Evolutionary conservation across 2,888 invertebrate species (phyloP), one percentile per base, ranked within the genome.

Genomic region (Leptothorax acervorum): DNA sequence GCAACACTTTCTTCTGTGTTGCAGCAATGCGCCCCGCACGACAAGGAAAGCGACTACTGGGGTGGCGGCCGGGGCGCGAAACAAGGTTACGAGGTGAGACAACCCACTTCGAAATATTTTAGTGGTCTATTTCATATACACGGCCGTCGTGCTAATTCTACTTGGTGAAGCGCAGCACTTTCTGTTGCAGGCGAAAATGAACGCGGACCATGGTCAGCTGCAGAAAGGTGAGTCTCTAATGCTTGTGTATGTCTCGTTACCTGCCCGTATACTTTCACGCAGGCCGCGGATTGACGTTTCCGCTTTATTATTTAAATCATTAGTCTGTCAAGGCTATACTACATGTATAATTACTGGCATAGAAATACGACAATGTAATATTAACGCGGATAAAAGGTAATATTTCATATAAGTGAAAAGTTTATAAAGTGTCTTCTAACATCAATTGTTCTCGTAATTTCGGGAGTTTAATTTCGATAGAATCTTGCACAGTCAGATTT

Each of bases 151-250:
- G 89, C 90, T 87, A 86, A 92, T 94, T 93, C 93, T 93, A 94
- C 92, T 93, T 94, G 90, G 92, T 95, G 92, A 94, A 92, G 91
- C 92, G 90, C 89, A 95, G 95, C 95, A 95, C 91, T 94, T 94
- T 93, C 88, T 95, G 94, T 95, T 95, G 88, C 94, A 95, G 94
- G 96, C 96, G 82, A 96, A 96, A 92, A 96, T 96, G 96, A 95
- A 95, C 90, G 94, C 95, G 81, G 95, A 95, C 90, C 95, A 95
- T 79, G 92, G 92, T 78, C 96, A 96, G 90, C 95, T 96, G 95
- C 96, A 95, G 90, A 96, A 96, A 95, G 95, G 96, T 96, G 93
- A 94, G 95, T 92, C 75, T 39, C 12, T 31, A 51, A 28, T 28
- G 15, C 18, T 48, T 53, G 51, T 28, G 12, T n/a, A 18, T 18